Evolutionary conservation across 64 coral and sea anemone species (phyloP).

Genomic region (Porites australiensis): DNA sequence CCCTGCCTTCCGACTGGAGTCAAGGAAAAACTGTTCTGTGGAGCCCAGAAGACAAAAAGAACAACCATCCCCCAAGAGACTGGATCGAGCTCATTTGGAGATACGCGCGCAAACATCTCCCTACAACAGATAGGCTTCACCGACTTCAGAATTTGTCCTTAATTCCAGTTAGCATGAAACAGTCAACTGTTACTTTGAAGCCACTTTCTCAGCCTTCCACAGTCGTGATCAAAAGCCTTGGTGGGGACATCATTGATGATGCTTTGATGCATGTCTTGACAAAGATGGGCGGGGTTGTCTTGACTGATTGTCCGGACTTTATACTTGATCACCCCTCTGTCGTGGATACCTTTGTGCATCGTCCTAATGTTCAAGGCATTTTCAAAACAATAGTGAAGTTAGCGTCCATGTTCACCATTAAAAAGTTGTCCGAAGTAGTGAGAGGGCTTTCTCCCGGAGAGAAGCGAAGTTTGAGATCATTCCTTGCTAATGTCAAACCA

Average conservation of each 20-base stretch:
- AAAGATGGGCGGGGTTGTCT: conserved; percentile 49
- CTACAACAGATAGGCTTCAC: not conserved
- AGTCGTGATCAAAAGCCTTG: conserved; percentile 19
- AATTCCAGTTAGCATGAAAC: not conserved
- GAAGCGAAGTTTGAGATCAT: conserved; percentile 44
- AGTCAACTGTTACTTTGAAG: conserved; percentile 22
- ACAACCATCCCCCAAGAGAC: no score
- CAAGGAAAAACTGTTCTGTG: no score
- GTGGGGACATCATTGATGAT: not conserved
- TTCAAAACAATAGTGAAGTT: conserved; percentile 39
- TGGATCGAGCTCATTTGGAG: no score
- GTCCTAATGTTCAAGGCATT: conserved; percentile 46
- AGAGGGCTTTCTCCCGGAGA: not conserved
- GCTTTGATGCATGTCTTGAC: not conserved
- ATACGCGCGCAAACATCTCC: not conserved
- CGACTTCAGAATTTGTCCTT: not conserved
- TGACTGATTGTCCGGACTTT: conserved; percentile 52
- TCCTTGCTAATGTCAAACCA: conserved; percentile 25
- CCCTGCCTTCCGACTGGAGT: no score
- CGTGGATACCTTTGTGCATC: conserved; percentile 19
- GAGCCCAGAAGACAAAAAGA: no score
- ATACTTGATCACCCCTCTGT: conserved; percentile 29
- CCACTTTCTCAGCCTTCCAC: conserved; percentile 52
- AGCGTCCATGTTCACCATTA: no score
- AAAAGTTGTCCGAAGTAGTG: no score